phyloP scores from a whole-genome alignment of 2,888 invertebrate species.

The Aproaerema taeniolella region DNA sequence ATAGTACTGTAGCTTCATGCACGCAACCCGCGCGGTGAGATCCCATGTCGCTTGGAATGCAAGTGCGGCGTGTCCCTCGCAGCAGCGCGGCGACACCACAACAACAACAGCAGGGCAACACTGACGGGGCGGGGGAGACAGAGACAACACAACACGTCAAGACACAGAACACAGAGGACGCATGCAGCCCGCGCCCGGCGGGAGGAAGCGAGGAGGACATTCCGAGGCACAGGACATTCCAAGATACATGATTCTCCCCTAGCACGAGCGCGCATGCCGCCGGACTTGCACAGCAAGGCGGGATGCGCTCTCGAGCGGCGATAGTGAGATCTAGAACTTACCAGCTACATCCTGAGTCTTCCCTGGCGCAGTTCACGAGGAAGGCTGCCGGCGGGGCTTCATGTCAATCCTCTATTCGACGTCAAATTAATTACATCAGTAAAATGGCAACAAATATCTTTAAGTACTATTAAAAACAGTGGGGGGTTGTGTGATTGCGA shows the following conservation, averaged over 20 bases:
- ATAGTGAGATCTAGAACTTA: constrained; percentile 79
- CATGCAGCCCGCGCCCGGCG: constrained; percentile 66
- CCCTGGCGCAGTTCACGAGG: constrained; percentile 27
- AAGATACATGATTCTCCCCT: constrained; percentile 79
- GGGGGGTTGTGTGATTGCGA: constrained; percentile 16
- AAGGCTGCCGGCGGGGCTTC: constrained; percentile 30
- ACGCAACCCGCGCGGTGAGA: too few relatives aligned
- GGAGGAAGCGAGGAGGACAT: constrained; percentile 76
- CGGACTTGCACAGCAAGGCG: constrained; percentile 29
- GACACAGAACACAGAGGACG: constrained; percentile 72
- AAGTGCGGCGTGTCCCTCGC: constrained; percentile 59
- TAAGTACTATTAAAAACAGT: constrained; percentile 18
- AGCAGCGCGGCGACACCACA: constrained; percentile 41
- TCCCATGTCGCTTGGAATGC: constrained; percentile 79
- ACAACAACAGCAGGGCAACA: constrained; percentile 56
- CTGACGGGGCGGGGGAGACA: constrained; percentile 57
- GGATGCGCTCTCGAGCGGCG: constrained; percentile 67
- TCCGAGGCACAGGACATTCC: constrained; percentile 80
- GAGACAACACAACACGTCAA: constrained; percentile 73
- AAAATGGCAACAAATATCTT: constrained; percentile 20
- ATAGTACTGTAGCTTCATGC: too few relatives aligned
- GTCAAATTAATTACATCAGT: constrained; percentile 36
- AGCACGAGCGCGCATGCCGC: constrained; percentile 53
- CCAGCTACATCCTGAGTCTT: constrained; percentile 39
- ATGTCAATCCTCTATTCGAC: constrained; percentile 53